phyloP scores from a whole-genome alignment of 2,113 vertebrate species.

The Empidonax traillii region DNA sequence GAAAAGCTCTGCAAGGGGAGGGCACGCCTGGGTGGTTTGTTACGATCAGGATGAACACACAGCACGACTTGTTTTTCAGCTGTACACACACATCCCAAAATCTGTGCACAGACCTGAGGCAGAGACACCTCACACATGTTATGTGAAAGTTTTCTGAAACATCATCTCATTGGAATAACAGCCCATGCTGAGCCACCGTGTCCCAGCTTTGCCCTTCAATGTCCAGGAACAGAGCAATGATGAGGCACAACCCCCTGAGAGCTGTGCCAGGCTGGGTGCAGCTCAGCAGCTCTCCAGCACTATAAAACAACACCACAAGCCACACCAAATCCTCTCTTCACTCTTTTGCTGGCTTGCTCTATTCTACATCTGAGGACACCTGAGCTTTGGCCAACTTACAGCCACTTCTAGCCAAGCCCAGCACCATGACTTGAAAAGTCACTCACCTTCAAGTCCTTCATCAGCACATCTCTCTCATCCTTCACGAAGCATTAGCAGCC shows the following conservation, averaged over 20 bases:
- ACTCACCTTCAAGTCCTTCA: neutral
- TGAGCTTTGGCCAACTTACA: neutral
- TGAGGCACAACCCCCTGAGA: neutral
- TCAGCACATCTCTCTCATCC: neutral
- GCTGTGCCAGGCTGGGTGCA: rapidly evolving
- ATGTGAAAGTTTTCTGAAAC: rapidly evolving
- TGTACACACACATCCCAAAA: neutral
- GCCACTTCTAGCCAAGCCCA: neutral
- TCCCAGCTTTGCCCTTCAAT: rapidly evolving
- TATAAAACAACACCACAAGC: neutral
- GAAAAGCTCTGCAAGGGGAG: neutral
- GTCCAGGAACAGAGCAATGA: rapidly evolving
- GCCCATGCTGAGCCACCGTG: neutral
- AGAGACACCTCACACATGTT: rapidly evolving
- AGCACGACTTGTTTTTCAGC: neutral
- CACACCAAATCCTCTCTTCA: neutral
- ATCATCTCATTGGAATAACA: neutral
- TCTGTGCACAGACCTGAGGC: neutral
- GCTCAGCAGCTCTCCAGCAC: neutral
- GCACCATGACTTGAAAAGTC: rapidly evolving
- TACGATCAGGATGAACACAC: rapidly evolving
- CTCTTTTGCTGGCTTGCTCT: neutral
- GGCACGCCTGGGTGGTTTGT: rapidly evolving
- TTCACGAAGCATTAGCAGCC: neutral
- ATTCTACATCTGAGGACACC: neutral